Evolutionary conservation across 2,888 invertebrate genomes (phyloP).

Genomic region (Escarpia spicata): DNA sequence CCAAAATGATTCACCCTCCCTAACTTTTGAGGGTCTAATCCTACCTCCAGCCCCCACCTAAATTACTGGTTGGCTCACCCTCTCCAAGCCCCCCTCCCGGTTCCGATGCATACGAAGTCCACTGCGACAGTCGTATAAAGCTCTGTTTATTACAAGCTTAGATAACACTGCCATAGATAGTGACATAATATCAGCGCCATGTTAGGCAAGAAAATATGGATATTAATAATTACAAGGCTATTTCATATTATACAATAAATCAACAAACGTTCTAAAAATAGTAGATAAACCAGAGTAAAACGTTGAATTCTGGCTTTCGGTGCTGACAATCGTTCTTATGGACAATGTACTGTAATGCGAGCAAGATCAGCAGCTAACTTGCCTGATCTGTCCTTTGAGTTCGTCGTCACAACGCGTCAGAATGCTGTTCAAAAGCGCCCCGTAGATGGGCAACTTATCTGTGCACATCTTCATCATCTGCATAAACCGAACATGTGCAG

Average conservation of each 20-base stretch:
- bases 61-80: too few relatives aligned
- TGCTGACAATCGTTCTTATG: background rate
- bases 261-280: background rate
- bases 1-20: too few relatives aligned
- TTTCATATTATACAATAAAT: background rate
- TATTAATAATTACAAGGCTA: background rate
- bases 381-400: slow-evolving; percentile 55
- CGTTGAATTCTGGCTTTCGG: background rate
- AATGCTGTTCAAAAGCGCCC: slow-evolving; percentile 56
- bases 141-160: background rate
- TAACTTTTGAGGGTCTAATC: too few relatives aligned
- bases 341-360: background rate
- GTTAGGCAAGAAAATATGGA: too few relatives aligned
- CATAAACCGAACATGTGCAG: background rate
- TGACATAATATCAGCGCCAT: too few relatives aligned
- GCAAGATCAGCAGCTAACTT: slow-evolving; percentile 21
- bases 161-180: background rate
- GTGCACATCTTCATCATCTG: slow-evolving; percentile 45
- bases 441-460: slow-evolving; percentile 57
- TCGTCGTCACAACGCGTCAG: slow-evolving; percentile 58
- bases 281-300: background rate
- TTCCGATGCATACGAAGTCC: too few relatives aligned
- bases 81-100: too few relatives aligned
- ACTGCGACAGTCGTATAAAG: background rate
- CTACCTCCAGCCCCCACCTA: too few relatives aligned